These are phyloP conservation scores for Eubasilissa regina DNA, from an alignment of 1,140 invertebrate species.

Conservation along the genomic window DNA sequence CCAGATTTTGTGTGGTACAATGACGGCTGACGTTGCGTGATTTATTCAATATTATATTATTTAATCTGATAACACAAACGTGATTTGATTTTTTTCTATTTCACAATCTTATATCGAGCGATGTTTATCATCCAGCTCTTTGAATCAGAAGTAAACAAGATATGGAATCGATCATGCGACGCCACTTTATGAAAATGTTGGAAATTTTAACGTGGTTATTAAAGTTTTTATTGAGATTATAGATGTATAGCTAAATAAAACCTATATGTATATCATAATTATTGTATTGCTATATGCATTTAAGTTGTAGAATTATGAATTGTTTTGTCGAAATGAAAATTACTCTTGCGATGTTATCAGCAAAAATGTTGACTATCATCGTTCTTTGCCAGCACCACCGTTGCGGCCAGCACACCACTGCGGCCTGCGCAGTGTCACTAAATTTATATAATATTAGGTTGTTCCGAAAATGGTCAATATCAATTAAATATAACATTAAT, in stretches of 20 bases:
- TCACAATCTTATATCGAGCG: too few species aligned
- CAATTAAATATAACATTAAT: too few species aligned
- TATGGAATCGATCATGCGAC: not conserved
- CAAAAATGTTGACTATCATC: not conserved
- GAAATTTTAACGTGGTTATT: conserved; percentile 36
- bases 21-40: not conserved
- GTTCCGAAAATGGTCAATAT: too few species aligned
- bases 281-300: conserved; percentile 30
- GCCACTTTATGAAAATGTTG: conserved; percentile 30
- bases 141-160: not conserved
- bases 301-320: conserved; percentile 18
- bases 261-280: conserved; percentile 32
- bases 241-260: conserved; percentile 46
- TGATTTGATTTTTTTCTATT: too few species aligned
- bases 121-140: not conserved
- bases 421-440: too few species aligned
- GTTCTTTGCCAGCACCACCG: too few species aligned
- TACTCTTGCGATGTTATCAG: conserved; percentile 1
- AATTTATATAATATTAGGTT: too few species aligned
- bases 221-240: conserved; percentile 47
- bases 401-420: too few species aligned
- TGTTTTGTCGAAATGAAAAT: not conserved
- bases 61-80: too few species aligned
- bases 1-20: conserved; percentile 38
- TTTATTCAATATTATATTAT: conserved; percentile 29